These are phyloP conservation scores for Plemyria rubiginata DNA, from an alignment of 2,888 invertebrate species.

Conservation along the genomic window DNA sequence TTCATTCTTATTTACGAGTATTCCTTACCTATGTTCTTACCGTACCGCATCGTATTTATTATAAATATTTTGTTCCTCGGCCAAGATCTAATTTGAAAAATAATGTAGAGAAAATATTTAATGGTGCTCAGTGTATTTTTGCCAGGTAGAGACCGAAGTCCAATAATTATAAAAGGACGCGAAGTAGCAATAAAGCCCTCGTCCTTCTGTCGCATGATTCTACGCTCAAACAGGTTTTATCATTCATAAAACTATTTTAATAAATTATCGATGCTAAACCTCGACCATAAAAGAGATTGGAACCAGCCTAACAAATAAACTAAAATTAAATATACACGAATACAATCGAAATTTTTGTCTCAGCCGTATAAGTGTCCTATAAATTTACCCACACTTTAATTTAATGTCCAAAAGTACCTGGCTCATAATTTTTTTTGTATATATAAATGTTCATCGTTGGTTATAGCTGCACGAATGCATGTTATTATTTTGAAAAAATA, in stretches of 20 bases:
- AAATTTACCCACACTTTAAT: slow-evolving; percentile 84
- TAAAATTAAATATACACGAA: slow-evolving; percentile 84
- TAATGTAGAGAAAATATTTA: slow-evolving; percentile 37
- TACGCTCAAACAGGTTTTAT: slow-evolving; percentile 69
- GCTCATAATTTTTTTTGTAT: slow-evolving; percentile 77
- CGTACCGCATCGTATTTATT: slow-evolving; percentile 2
- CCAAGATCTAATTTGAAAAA: slow-evolving; percentile 34
- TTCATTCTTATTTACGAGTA: too few species aligned
- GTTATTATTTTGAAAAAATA: slow-evolving; percentile 83
- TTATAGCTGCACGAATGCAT: slow-evolving; percentile 76
- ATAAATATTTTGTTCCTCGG: slow-evolving; percentile 4
- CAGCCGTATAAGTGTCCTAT: slow-evolving; percentile 84
- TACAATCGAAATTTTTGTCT: slow-evolving; percentile 85
- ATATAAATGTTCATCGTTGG: slow-evolving; percentile 79
- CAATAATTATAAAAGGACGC: slow-evolving; percentile 55
- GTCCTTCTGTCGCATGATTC: slow-evolving; percentile 51
- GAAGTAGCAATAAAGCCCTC: slow-evolving; percentile 58
- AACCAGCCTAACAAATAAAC: slow-evolving; percentile 81
- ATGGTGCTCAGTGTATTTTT: slow-evolving; percentile 44
- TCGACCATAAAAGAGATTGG: slow-evolving; percentile 78
- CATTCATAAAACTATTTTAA: slow-evolving; percentile 83
- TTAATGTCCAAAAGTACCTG: slow-evolving; percentile 85
- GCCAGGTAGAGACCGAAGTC: slow-evolving; percentile 40
- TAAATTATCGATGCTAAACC: slow-evolving; percentile 80
- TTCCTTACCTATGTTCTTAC: not conserved